These are phyloP conservation scores for Trachelipus rathkii DNA, from an alignment of 1,140 invertebrate genomes.

Conservation along the genomic window DNA sequence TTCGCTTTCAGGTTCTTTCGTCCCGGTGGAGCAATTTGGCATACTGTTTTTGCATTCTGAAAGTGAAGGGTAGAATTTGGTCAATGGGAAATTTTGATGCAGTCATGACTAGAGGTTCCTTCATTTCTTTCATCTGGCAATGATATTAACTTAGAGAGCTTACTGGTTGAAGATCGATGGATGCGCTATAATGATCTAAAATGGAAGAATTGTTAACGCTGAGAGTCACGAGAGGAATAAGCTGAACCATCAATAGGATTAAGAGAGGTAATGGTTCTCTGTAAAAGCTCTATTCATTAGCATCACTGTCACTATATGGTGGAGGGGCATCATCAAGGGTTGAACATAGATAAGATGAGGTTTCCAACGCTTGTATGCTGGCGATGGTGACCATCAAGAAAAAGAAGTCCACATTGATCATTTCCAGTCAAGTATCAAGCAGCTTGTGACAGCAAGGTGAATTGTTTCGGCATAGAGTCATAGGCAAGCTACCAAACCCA, in stretches of 20 bases:
- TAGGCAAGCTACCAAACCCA: conserved; percentile 17
- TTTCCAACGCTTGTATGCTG: conserved; percentile 39
- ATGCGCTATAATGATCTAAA: too few species aligned
- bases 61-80: too few species aligned
- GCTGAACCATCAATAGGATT: conserved; percentile 33
- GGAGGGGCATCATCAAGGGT: conserved; percentile 42
- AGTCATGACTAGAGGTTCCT: too few species aligned
- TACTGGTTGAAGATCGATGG: too few species aligned
- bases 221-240: conserved; percentile 30
- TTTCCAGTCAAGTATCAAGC: conserved; percentile 37
- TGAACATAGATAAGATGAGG: conserved; percentile 33
- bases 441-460: conserved; percentile 38
- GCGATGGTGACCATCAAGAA: conserved; percentile 35
- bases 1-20: too few species aligned
- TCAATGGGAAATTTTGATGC: too few species aligned
- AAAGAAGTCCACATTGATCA: conserved; percentile 41
- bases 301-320: conserved; percentile 42
- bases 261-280: conserved; percentile 18
- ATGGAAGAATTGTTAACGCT: not conserved
- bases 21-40: too few species aligned
- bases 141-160: too few species aligned
- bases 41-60: too few species aligned
- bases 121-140: too few species aligned
- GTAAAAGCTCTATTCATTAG: conserved; percentile 22
- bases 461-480: conserved; percentile 34